Percentiles rank a stretch among this genome's conserved stretches.
These are phyloP conservation scores for Aphodius sticticus DNA, from an alignment of 2,888 invertebrate species.

Conservation along the genomic window DNA sequence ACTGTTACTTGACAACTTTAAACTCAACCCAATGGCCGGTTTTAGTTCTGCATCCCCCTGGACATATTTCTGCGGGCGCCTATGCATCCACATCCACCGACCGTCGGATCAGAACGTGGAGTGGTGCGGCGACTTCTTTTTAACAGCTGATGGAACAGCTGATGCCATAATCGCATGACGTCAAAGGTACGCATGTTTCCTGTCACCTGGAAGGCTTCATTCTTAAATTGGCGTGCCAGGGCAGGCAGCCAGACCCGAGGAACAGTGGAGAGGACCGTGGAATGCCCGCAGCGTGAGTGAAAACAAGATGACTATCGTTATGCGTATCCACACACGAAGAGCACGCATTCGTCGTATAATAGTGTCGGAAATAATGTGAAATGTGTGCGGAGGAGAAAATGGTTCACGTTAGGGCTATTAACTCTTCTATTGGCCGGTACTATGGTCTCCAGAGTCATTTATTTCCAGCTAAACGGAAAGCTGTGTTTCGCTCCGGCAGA, in stretches of 20 bases:
- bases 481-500: slow-evolving; percentile 12
- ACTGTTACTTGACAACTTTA: too few relatives aligned
- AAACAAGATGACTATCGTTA: slow-evolving; percentile 17
- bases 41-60: too few relatives aligned
- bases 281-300: slow-evolving; percentile 27
- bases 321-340: slow-evolving; percentile 14
- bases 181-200: slow-evolving; percentile 55
- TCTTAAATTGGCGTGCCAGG: slow-evolving; percentile 41
- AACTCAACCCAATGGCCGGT: too few relatives aligned
- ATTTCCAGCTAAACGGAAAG: slow-evolving; percentile 18
- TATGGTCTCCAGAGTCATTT: neutral
- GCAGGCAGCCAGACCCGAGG: neutral
- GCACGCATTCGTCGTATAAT: slow-evolving; percentile 12
- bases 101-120: slow-evolving; percentile 10
- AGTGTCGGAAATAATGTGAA: neutral
- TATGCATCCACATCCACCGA: neutral
- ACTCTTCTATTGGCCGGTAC: slow-evolving; percentile 4
- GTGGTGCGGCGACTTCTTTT: slow-evolving; percentile 38
- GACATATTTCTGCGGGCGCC: too few relatives aligned
- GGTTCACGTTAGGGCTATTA: neutral
- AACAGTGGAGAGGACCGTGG: slow-evolving; percentile 21
- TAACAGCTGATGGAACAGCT: slow-evolving; percentile 55
- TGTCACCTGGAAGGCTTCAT: slow-evolving; percentile 54
- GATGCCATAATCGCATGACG: slow-evolving; percentile 53
- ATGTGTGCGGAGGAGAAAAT: slow-evolving; percentile 12